These are phyloP conservation scores for Drosophila ochracea DNA, from an alignment of 2,888 invertebrate genomes.

Conservation along the genomic window DNA sequence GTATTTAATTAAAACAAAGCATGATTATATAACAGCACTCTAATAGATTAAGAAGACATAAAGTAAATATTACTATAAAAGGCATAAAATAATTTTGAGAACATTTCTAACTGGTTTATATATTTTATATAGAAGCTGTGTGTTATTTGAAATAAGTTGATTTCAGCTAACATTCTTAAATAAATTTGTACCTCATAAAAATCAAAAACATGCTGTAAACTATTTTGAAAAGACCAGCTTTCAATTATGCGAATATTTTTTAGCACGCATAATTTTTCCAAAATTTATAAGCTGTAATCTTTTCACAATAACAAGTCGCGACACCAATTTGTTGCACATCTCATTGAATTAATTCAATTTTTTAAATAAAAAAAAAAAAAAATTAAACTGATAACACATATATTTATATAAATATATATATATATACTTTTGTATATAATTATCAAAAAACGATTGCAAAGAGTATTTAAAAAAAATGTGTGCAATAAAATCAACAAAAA, in stretches of 20 bases:
- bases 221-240: background rate
- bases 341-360: background rate
- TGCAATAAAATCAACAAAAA: slow-evolving; percentile 65
- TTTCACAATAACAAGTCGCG: background rate
- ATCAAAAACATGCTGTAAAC: background rate
- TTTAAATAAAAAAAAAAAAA: background rate
- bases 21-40: background rate
- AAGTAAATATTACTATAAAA: background rate
- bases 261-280: background rate
- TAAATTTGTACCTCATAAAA: background rate
- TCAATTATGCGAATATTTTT: background rate
- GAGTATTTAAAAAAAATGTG: slow-evolving; percentile 37
- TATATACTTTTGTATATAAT: background rate
- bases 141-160: background rate
- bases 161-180: background rate
- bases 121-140: background rate
- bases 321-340: background rate
- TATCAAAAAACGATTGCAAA: slow-evolving; percentile 4
- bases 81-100: background rate
- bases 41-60: background rate
- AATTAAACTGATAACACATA: background rate
- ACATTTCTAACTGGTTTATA: background rate
- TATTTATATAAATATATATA: background rate
- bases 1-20: background rate
- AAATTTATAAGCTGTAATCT: background rate